Conservation (phyloP, 2,113 vertebrate species). For the Oreochromis spilurus region DNA sequence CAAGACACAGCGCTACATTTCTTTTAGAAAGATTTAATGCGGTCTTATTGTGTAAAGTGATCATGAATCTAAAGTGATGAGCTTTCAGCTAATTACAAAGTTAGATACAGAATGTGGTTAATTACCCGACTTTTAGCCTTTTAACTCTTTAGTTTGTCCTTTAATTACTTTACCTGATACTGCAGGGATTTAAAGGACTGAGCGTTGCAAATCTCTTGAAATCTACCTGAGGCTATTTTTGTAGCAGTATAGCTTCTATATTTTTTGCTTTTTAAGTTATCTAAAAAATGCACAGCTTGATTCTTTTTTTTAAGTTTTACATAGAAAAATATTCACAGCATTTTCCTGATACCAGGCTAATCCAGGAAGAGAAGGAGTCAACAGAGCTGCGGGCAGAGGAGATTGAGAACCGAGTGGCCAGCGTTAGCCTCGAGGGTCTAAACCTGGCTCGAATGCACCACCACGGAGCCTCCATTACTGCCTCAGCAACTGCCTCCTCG, state of each 20-base stretch:
- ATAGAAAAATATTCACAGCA: neutral
- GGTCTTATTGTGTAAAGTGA: neutral
- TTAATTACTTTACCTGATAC: slow-evolving; percentile 22
- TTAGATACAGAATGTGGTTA: neutral
- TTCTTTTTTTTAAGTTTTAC: neutral
- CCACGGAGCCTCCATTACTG: slow-evolving; percentile 90
- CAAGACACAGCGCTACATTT: neutral
- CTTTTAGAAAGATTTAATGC: neutral
- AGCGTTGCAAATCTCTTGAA: neutral
- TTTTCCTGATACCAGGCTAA: slow-evolving; percentile 76
- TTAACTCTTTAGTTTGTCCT: neutral
- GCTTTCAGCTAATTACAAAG: slow-evolving; percentile 38
- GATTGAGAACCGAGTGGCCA: slow-evolving; percentile 96
- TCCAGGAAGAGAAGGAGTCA: slow-evolving; percentile 98
- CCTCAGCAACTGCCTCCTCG: slow-evolving; percentile 92
- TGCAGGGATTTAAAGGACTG: neutral
- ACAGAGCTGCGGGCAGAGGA: slow-evolving; percentile 96
- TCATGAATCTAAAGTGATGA: neutral
- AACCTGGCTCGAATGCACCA: slow-evolving; percentile 91
- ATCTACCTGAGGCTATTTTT: neutral
- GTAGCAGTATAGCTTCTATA: neutral
- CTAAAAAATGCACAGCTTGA: neutral
- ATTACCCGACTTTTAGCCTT: slow-evolving; percentile 27
- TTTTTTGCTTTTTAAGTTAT: neutral
- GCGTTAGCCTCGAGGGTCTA: slow-evolving; percentile 93